A percentile compares a stretch with the other conserved stretches of the same genome.
Conservation (phyloP, 2,797 vertebrate species). For the Huso huso region DNA sequence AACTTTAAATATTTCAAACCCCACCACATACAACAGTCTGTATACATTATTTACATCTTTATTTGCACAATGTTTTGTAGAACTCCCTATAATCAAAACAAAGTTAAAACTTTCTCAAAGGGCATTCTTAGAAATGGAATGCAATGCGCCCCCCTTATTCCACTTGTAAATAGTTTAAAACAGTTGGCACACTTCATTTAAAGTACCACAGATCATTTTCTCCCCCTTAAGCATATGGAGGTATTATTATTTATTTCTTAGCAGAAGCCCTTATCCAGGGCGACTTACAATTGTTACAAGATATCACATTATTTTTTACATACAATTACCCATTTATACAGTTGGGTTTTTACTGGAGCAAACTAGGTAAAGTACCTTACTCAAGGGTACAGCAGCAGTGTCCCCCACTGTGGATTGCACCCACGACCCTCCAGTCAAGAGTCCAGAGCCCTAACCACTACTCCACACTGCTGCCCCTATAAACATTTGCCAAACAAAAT, state of each 20-base stretch:
- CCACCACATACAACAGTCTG: slow-evolving; percentile 54
- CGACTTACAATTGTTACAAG: no score
- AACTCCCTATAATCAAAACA: slow-evolving; percentile 43
- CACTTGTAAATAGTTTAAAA: slow-evolving; percentile 33
- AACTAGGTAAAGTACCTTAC: no score
- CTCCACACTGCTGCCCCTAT: not conserved
- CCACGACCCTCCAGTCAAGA: no score
- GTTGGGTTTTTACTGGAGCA: no score
- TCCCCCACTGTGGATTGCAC: no score
- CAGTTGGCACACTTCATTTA: slow-evolving; percentile 47
- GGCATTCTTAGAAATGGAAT: slow-evolving; percentile 9
- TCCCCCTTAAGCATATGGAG: not conserved
- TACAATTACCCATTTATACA: no score
- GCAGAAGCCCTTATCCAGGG: no score
- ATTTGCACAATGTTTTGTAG: slow-evolving; percentile 45
- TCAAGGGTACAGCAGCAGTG: no score
- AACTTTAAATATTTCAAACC: slow-evolving; percentile 58
- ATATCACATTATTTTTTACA: no score
- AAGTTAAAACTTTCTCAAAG: slow-evolving; percentile 30
- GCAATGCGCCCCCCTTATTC: slow-evolving; percentile 15
- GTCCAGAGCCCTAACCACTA: no score
- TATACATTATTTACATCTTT: slow-evolving; percentile 72
- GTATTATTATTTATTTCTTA: no score
- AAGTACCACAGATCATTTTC: slow-evolving; percentile 25
- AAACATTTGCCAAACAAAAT: not conserved